These are phyloP conservation scores for Dastarcus helophoroides DNA, from an alignment of 2,888 invertebrate species.

Conservation along the genomic window DNA sequence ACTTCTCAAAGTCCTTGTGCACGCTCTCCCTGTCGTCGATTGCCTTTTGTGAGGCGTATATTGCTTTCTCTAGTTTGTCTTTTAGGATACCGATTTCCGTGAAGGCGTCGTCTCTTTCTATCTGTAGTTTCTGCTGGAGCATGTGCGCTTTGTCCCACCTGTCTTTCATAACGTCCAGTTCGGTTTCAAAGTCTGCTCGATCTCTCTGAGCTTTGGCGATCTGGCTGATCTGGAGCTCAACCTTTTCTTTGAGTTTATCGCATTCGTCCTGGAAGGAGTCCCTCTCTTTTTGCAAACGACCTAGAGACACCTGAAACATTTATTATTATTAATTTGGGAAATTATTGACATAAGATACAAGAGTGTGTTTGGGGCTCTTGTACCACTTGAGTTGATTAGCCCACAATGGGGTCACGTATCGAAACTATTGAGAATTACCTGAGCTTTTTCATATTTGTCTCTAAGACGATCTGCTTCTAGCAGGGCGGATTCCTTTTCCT, in stretches of 20 bases:
- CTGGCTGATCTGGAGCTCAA: conserved; percentile 71
- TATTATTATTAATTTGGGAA: too few species aligned
- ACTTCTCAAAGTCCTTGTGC: conserved; percentile 84
- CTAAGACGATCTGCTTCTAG: conserved; percentile 74
- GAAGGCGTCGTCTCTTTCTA: conserved; percentile 76
- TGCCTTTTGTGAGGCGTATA: conserved; percentile 70
- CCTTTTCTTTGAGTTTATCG: conserved; percentile 68
- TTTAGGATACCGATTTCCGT: conserved; percentile 78
- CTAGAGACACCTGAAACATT: conserved; percentile 55
- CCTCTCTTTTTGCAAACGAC: conserved; percentile 78
- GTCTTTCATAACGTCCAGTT: conserved; percentile 77
- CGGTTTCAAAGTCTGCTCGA: conserved; percentile 71
- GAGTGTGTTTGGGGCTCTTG: neutral
- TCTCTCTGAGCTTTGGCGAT: conserved; percentile 75
- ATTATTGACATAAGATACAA: too few species aligned
- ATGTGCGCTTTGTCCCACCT: conserved; percentile 79
- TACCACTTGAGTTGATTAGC: neutral
- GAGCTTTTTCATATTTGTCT: conserved; percentile 82
- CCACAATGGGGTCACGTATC: neutral
- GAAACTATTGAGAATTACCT: conserved; percentile 43
- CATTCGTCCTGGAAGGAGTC: conserved; percentile 73
- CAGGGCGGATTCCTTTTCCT: conserved; percentile 77
- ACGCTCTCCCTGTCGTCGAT: conserved; percentile 79
- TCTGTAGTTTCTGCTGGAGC: conserved; percentile 73
- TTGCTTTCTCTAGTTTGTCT: conserved; percentile 81